phyloP scores from a whole-genome alignment of 2,113 vertebrate genomes.

The Formicarius rufipectus region DNA sequence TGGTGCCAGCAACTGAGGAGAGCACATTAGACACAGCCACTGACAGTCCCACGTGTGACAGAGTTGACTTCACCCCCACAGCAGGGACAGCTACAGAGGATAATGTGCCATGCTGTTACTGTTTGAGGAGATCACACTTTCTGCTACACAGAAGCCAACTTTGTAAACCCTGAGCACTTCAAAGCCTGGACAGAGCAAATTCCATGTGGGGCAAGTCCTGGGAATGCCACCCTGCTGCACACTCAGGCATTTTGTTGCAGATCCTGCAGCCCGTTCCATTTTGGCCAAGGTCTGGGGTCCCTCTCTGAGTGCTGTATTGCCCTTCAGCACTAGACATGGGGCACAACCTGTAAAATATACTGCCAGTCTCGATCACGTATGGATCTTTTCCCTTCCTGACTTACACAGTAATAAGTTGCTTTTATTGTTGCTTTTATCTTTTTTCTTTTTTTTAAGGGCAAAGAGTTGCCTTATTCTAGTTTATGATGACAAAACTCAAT shows the following conservation, averaged over 20 bases:
- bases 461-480: not conserved
- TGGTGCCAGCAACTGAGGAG: not conserved
- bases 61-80: not conserved
- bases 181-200: not conserved
- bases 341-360: not conserved
- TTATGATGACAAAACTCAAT: not conserved
- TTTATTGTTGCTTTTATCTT: no score
- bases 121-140: not conserved
- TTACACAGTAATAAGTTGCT: not conserved
- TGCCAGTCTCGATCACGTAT: not conserved
- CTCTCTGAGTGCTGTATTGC: not conserved
- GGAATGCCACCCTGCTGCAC: not conserved
- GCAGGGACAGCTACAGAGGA: not conserved
- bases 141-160: not conserved
- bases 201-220: not conserved
- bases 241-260: not conserved
- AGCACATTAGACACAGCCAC: rapidly evolving
- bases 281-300: not conserved
- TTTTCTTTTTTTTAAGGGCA: not conserved
- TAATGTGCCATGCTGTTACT: not conserved
- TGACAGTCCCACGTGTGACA: not conserved
- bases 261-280: not conserved
- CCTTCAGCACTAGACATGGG: not conserved
- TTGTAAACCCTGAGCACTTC: not conserved
- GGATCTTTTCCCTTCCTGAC: not conserved